Conservation (phyloP, 2,888 invertebrate genomes). For the Cephalotes varians region DNA sequence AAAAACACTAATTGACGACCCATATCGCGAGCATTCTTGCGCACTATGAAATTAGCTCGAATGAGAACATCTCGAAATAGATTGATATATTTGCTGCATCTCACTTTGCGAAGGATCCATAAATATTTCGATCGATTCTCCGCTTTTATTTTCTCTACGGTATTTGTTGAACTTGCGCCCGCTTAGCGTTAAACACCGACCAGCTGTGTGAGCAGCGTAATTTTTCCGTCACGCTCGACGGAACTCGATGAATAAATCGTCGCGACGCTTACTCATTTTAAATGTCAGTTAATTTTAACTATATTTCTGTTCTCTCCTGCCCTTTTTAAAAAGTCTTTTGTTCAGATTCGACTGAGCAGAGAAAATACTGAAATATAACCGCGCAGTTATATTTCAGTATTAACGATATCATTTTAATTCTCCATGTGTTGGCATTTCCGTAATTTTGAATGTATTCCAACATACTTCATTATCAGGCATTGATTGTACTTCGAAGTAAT, state of each 20-base stretch:
- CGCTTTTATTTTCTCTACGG: background rate
- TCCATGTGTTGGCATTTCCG: slow-evolving; percentile 9
- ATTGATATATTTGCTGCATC: background rate
- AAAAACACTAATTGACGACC: slow-evolving; percentile 13
- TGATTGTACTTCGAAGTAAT: background rate
- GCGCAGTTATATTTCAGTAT: background rate
- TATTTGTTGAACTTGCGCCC: slow-evolving; percentile 22
- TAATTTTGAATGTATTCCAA: background rate
- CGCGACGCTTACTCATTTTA: slow-evolving; percentile 17
- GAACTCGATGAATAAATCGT: slow-evolving; percentile 30
- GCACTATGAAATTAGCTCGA: background rate
- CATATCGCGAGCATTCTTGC: background rate
- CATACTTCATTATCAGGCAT: background rate
- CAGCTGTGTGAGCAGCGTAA: slow-evolving; percentile 23
- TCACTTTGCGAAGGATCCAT: background rate
- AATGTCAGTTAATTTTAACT: slow-evolving; percentile 33
- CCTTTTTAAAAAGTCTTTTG: background rate
- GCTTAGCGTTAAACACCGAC: slow-evolving; percentile 18
- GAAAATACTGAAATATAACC: slow-evolving; percentile 17
- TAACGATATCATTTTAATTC: slow-evolving; percentile 4
- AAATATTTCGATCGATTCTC: background rate
- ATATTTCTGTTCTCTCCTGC: background rate
- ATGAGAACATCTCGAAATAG: background rate
- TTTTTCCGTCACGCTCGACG: slow-evolving; percentile 13
- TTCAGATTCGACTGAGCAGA: background rate